Percentiles rank a stretch among this genome's conserved stretches.
phyloP scores from a whole-genome alignment of 1,140 invertebrate species.

The Dinothrombium tinctorium region DNA sequence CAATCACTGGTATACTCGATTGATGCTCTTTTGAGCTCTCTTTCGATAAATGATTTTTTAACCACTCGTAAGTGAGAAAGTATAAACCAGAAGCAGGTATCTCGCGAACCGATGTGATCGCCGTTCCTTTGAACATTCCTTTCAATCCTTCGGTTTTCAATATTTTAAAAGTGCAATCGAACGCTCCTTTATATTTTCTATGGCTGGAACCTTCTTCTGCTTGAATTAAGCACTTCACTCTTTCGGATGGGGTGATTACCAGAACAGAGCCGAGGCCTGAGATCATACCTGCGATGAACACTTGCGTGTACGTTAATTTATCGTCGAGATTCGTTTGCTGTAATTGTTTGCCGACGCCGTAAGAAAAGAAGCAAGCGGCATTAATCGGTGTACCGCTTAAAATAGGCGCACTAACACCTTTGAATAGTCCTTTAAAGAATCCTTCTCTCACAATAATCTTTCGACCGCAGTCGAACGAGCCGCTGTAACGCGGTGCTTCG shows the following conservation, averaged over 20 bases:
- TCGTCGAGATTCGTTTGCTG: slow-evolving; percentile 35
- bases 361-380: slow-evolving; percentile 87
- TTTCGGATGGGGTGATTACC: too few species aligned
- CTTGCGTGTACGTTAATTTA: slow-evolving; percentile 37
- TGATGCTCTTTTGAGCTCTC: slow-evolving; percentile 39
- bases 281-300: slow-evolving; percentile 82
- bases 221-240: too few species aligned
- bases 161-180: too few species aligned
- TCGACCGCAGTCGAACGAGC: not conserved
- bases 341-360: slow-evolving; percentile 62
- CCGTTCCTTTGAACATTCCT: slow-evolving; percentile 81
- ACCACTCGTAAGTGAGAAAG: slow-evolving; percentile 80
- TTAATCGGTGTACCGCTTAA: slow-evolving; percentile 74
- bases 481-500: slow-evolving; percentile 30
- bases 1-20: too few species aligned
- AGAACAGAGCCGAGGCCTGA: too few species aligned
- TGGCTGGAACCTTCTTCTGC: too few species aligned
- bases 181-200: too few species aligned
- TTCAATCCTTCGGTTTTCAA: slow-evolving; percentile 75
- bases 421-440: slow-evolving; percentile 45
- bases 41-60: slow-evolving; percentile 22
- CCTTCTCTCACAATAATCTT: slow-evolving; percentile 54
- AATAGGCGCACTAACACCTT: slow-evolving; percentile 61
- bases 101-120: slow-evolving; percentile 61
- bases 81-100: slow-evolving; percentile 90